These are phyloP conservation scores for Hybos culiciformis DNA, from an alignment of 2,888 invertebrate genomes.

Conservation along the genomic window DNA sequence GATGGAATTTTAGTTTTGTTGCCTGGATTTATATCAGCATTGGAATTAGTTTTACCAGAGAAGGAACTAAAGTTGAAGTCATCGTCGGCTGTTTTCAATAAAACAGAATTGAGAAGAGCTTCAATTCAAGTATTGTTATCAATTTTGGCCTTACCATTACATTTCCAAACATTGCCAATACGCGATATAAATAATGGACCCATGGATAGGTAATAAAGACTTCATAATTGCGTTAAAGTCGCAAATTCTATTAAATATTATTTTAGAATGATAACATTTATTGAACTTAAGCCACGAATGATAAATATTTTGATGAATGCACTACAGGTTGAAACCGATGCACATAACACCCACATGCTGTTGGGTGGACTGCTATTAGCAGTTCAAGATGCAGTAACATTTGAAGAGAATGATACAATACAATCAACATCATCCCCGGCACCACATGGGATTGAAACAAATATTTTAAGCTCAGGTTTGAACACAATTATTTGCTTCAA, in stretches of 20 bases:
- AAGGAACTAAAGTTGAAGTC: constrained; percentile 65
- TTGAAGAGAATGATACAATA: constrained; percentile 50
- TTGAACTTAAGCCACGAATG: constrained; percentile 56
- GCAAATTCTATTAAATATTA: constrained; percentile 24
- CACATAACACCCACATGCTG: constrained; percentile 76
- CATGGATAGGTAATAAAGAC: constrained; percentile 34
- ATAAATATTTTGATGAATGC: constrained; percentile 73
- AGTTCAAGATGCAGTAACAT: constrained; percentile 65
- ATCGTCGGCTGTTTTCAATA: constrained; percentile 44
- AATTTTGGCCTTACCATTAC: constrained; percentile 81
- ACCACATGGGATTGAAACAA: constrained; percentile 30
- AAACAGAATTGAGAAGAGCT: constrained; percentile 72
- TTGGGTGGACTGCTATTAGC: constrained; percentile 64
- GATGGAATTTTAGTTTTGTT: constrained; percentile 85
- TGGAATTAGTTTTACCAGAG: constrained; percentile 83
- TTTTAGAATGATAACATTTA: constrained; percentile 41
- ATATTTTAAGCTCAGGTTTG: constrained; percentile 57
- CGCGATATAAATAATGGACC: constrained; percentile 50
- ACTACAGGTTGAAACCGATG: constrained; percentile 69
- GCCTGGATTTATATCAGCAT: constrained; percentile 75
- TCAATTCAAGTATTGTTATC: constrained; percentile 86
- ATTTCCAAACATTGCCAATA: constrained; percentile 67
- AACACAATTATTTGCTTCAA: too few relatives aligned
- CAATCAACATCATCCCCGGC: constrained; percentile 40
- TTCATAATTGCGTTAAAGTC: constrained; percentile 22